A percentile compares a stretch with the other conserved stretches of the same genome.
Evolutionary conservation across 2,797 vertebrate species (phyloP).

Genomic region (Podarcis siculus): DNA sequence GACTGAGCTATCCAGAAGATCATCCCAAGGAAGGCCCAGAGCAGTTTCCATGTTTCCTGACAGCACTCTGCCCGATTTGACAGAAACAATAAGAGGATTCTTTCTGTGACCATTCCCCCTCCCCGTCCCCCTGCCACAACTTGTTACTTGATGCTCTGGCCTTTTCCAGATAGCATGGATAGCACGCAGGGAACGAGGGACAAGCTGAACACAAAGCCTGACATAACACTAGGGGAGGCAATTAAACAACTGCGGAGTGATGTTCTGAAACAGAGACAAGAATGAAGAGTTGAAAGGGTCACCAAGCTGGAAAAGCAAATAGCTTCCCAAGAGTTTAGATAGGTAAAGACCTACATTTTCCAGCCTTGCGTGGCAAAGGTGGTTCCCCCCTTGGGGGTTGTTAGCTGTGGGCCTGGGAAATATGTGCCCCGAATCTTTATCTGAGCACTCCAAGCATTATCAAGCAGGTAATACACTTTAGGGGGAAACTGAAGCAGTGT

Average conservation of each 20-base stretch:
- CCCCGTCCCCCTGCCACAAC: neutral
- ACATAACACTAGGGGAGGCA: neutral
- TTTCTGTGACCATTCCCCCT: too few species aligned
- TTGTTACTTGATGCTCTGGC: neutral
- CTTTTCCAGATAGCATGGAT: neutral
- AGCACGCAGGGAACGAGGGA: neutral
- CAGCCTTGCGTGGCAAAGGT: too few species aligned
- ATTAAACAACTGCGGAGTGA: neutral
- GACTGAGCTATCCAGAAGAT: neutral
- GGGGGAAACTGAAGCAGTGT: too few species aligned
- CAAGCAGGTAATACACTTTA: too few species aligned
- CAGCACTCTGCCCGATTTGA: neutral
- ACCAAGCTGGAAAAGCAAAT: neutral
- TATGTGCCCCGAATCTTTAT: too few species aligned
- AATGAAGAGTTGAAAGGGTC: neutral
- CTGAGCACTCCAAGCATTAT: too few species aligned
- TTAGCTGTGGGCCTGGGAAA: too few species aligned
- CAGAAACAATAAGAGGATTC: neutral
- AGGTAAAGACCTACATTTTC: neutral
- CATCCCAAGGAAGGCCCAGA: neutral
- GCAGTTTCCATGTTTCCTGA: neutral
- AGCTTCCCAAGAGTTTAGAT: neutral
- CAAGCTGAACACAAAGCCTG: neutral
- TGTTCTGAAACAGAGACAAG: neutral
- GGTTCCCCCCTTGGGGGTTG: too few species aligned